These are phyloP conservation scores for Dicyrtoma fusca DNA, from an alignment of 2,888 invertebrate species.

Conservation along the genomic window DNA sequence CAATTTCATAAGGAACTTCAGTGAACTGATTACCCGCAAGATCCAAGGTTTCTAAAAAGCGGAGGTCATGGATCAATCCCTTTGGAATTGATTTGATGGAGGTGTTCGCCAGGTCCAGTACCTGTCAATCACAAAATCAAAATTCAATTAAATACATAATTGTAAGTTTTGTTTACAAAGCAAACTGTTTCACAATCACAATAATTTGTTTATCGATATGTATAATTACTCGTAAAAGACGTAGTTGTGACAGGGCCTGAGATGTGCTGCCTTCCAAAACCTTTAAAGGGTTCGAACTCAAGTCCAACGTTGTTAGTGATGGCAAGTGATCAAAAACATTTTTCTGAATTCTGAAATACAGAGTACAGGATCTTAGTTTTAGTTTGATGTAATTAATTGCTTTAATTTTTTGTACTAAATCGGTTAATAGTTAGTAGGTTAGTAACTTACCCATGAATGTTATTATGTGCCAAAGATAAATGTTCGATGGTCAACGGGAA, in stretches of 20 bases:
- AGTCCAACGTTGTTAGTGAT: slow-evolving; percentile 68
- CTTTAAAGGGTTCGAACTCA: slow-evolving; percentile 75
- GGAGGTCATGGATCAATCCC: slow-evolving; percentile 53
- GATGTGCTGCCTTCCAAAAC: slow-evolving; percentile 68
- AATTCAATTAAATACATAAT: background rate
- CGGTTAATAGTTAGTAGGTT: too few species aligned
- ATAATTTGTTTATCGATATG: too few species aligned
- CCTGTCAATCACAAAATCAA: slow-evolving; percentile 14
- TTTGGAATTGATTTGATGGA: slow-evolving; percentile 43
- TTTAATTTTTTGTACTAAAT: too few species aligned
- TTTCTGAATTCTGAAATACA: slow-evolving; percentile 60
- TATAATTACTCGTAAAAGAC: slow-evolving; percentile 71
- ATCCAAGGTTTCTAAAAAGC: slow-evolving; percentile 39
- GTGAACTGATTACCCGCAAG: slow-evolving; percentile 44
- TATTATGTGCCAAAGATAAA: slow-evolving; percentile 48
- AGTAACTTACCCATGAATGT: slow-evolving; percentile 47
- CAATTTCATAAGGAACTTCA: slow-evolving; percentile 47
- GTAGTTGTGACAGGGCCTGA: slow-evolving; percentile 69
- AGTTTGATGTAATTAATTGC: background rate
- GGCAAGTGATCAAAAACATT: slow-evolving; percentile 77
- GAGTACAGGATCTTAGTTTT: too few species aligned
- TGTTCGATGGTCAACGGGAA: slow-evolving; percentile 45
- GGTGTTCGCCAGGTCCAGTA: slow-evolving; percentile 45
- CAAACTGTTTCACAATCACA: background rate
- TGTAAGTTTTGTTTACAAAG: background rate